Evolutionary conservation across 2,888 invertebrate genomes (phyloP).

Genomic region (Rhagophthalmus giganteus): DNA sequence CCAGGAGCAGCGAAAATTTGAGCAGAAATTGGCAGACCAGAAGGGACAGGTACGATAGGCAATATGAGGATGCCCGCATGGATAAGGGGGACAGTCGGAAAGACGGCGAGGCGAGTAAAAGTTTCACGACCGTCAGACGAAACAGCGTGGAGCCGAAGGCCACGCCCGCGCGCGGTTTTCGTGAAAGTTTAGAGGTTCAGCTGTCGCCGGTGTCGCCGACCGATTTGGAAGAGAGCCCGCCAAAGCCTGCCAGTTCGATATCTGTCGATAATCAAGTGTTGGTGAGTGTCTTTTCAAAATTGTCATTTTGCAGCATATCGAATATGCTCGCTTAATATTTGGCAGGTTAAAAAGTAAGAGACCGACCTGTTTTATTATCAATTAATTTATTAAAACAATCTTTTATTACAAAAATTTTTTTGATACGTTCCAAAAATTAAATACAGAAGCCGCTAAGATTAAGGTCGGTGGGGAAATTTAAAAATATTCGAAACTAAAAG

Average conservation of each 20-base stretch:
- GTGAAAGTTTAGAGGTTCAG: constrained; percentile 39
- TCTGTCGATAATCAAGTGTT: constrained; percentile 36
- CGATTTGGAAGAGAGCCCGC: constrained; percentile 23
- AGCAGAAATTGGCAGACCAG: constrained; percentile 30
- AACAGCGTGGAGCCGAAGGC: neutral
- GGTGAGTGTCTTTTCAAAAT: constrained; percentile 27
- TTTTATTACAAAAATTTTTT: no score
- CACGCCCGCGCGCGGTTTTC: constrained; percentile 31
- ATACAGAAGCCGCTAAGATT: no score
- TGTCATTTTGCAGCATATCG: no score
- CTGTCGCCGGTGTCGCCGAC: constrained; percentile 44
- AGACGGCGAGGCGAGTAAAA: neutral
- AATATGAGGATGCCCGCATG: constrained; percentile 15
- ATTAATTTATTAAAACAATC: no score
- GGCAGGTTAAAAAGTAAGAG: no score
- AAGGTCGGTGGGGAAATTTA: no score
- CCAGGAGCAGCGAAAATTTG: constrained; percentile 44
- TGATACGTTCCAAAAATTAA: no score
- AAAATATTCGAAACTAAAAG: no score
- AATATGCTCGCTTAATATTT: no score
- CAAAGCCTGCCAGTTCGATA: constrained; percentile 17
- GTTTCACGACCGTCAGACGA: neutral
- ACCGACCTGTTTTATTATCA: neutral
- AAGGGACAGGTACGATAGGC: constrained; percentile 19
- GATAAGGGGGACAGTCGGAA: constrained; percentile 19